A percentile compares a stretch with the other conserved stretches of the same genome.
Conservation (phyloP, 64 coral and sea anemone species). For the Platygyra sinensis region DNA sequence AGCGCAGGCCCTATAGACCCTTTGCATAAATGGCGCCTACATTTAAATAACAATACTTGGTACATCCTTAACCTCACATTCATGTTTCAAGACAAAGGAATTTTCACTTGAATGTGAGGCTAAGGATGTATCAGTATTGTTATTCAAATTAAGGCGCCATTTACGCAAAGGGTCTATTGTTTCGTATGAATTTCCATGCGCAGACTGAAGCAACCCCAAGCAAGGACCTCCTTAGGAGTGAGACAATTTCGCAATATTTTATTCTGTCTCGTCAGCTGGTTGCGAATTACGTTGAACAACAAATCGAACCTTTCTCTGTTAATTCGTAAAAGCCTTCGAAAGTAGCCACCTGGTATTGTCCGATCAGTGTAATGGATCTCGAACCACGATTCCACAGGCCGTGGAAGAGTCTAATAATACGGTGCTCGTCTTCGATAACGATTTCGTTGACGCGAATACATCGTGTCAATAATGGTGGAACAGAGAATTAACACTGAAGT, state of each 20-base stretch:
- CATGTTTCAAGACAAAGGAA: too few species aligned
- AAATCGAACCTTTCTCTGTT: constrained; percentile 40
- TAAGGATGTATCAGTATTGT: too few species aligned
- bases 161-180: too few species aligned
- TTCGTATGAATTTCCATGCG: constrained; percentile 4
- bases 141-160: too few species aligned
- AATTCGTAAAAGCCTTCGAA: constrained; percentile 28
- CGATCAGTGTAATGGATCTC: constrained; percentile 48
- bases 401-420: constrained; percentile 39
- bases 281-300: constrained; percentile 23
- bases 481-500: too few species aligned
- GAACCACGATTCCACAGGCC: constrained; percentile 45
- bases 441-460: constrained; percentile 25
- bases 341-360: constrained; percentile 35
- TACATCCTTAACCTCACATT: too few species aligned
- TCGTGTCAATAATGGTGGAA: constrained; percentile 36
- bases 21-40: too few species aligned
- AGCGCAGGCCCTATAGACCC: neutral
- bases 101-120: too few species aligned
- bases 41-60: too few species aligned
- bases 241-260: constrained; percentile 44
- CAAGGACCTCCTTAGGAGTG: constrained; percentile 17
- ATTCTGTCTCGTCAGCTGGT: constrained; percentile 29
- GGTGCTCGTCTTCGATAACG: constrained; percentile 51
- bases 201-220: neutral